Evolutionary conservation across 2,113 vertebrate species (phyloP).

Genomic region (Bos taurus): DNA sequence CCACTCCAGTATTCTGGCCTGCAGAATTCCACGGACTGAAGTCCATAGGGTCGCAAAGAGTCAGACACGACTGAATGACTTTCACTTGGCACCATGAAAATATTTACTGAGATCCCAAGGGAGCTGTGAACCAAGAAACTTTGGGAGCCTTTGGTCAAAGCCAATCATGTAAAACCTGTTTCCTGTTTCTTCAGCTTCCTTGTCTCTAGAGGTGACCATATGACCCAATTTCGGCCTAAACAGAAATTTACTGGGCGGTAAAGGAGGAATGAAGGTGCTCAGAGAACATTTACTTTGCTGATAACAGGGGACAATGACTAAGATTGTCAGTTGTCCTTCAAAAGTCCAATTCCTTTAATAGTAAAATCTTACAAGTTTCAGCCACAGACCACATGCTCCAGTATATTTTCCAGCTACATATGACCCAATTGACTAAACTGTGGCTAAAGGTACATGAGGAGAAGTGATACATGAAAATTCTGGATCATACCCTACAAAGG

Average conservation of each 20-base stretch:
- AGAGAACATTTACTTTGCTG: neutral
- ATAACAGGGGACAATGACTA: neutral
- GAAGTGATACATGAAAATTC: neutral
- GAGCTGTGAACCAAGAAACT: neutral
- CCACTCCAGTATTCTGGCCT: neutral
- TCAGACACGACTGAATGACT: neutral
- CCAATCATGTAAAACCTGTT: neutral
- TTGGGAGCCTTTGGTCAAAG: neutral
- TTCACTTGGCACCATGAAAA: neutral
- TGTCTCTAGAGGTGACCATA: neutral
- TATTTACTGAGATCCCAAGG: neutral
- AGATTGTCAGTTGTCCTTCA: neutral
- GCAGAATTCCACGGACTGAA: neutral
- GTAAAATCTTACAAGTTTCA: neutral
- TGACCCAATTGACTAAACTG: neutral
- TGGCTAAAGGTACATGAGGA: neutral
- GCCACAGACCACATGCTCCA: neutral
- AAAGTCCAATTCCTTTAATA: neutral
- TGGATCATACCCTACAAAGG: neutral
- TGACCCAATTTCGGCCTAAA: neutral
- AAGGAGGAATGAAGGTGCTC: neutral
- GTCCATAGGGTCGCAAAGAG: neutral
- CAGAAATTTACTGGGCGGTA: neutral
- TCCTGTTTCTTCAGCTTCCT: neutral
- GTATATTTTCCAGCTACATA: neutral